phyloP scores from a whole-genome alignment of 2,888 invertebrate species.

The Meloe dianella region DNA sequence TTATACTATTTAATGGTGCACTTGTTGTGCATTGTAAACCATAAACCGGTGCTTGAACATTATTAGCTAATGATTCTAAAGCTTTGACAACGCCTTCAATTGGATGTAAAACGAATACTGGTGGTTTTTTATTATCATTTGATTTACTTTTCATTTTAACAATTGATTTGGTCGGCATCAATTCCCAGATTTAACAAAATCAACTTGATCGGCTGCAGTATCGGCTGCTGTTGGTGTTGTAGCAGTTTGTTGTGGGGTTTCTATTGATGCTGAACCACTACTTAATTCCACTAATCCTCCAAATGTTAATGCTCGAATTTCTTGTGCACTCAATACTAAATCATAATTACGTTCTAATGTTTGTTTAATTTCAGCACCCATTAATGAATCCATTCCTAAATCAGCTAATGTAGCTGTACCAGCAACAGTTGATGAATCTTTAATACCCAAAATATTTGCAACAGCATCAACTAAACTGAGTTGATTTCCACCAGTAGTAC shows the following conservation, averaged over 20 bases:
- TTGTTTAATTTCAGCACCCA: constrained; percentile 99
- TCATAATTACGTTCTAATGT: constrained; percentile 92
- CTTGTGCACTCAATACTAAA: constrained; percentile 86
- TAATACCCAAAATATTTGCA: constrained; percentile 88
- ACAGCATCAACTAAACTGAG: constrained; percentile 77
- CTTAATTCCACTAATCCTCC: constrained; percentile 71
- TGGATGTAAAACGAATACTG: constrained; percentile 80
- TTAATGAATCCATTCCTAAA: constrained; percentile 96
- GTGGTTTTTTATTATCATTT: constrained; percentile 54
- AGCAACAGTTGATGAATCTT: constrained; percentile 81
- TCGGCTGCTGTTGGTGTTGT: constrained; percentile 34
- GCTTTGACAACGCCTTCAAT: constrained; percentile 85
- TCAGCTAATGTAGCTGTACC: constrained; percentile 84
- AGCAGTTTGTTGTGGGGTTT: constrained; percentile 29
- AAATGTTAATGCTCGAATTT: constrained; percentile 86
- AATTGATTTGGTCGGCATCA: constrained; percentile 78
- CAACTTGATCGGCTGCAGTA: constrained; percentile 61
- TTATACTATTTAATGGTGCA: constrained; percentile 76
- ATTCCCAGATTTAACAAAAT: constrained; percentile 64
- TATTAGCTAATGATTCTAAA: constrained; percentile 73
- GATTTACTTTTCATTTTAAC: constrained; percentile 70
- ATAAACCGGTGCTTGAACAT: constrained; percentile 78
- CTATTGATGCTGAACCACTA: constrained; percentile 34
- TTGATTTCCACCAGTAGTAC: constrained; percentile 64
- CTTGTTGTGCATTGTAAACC: constrained; percentile 88